These are phyloP conservation scores for Herpetotheres cachinnans DNA, from an alignment of 2,113 vertebrate genomes.

Conservation along the genomic window DNA sequence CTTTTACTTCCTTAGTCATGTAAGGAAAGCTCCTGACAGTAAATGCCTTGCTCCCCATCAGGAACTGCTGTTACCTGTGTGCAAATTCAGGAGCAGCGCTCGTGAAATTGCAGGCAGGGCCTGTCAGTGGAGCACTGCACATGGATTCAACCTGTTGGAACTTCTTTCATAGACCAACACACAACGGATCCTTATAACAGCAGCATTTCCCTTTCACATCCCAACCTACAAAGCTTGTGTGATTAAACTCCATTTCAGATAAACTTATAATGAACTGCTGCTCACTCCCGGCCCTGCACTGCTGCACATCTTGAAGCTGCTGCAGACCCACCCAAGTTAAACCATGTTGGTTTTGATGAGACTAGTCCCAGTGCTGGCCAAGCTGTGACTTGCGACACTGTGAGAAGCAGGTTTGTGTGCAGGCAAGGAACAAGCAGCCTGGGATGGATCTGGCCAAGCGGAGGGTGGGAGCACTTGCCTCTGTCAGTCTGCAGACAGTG, in stretches of 20 bases:
- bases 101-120: not conserved
- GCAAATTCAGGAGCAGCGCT: not conserved
- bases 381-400: not conserved
- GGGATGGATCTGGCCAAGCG: not conserved
- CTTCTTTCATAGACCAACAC: not conserved
- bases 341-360: not conserved
- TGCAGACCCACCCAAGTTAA: not conserved
- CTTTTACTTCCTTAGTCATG: not conserved
- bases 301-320: accelerated
- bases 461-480: not conserved
- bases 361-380: not conserved
- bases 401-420: not conserved
- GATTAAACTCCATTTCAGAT: not conserved
- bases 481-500: not conserved
- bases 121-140: not conserved
- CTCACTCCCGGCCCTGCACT: not conserved
- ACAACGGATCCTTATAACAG: accelerated
- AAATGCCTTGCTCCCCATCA: not conserved
- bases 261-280: not conserved
- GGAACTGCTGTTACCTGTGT: not conserved
- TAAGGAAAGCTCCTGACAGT: not conserved
- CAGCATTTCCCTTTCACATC: not conserved
- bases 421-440: not conserved
- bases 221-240: not conserved
- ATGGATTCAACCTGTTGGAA: not conserved